Conservation (phyloP, 2,113 vertebrate species). For the Nicator chloris region DNA sequence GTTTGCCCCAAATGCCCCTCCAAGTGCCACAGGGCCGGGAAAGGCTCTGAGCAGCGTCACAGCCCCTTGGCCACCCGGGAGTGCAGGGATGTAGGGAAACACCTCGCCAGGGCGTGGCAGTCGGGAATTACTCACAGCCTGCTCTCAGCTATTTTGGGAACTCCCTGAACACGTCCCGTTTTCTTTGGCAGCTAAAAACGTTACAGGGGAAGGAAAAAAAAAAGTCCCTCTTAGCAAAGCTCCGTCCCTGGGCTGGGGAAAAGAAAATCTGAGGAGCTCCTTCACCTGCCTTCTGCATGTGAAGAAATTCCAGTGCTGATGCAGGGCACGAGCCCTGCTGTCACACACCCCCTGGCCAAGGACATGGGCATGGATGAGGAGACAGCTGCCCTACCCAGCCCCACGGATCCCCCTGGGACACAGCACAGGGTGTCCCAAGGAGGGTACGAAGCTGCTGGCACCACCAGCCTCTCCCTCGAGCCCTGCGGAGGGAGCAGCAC, state of each 20-base stretch:
- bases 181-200: not conserved
- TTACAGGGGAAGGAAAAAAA: not conserved
- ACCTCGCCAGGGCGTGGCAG: not conserved
- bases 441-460: not conserved
- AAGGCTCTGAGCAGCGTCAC: not conserved
- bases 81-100: not conserved
- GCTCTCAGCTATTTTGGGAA: conserved; percentile 11
- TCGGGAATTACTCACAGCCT: not conserved
- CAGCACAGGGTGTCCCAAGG: not conserved
- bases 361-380: accelerated
- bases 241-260: not conserved
- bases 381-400: not conserved
- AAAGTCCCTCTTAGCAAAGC: not conserved
- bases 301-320: accelerated
- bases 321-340: not conserved
- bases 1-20: not conserved
- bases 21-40: accelerated
- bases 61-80: not conserved
- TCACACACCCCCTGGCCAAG: not conserved
- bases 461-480: accelerated
- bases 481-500: not conserved
- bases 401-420: not conserved
- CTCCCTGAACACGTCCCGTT: not conserved
- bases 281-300: not conserved
- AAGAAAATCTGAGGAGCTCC: not conserved